Evolutionary conservation across 1,140 invertebrate genomes (phyloP).

Genomic region (Pseudomyrmex concolor): DNA sequence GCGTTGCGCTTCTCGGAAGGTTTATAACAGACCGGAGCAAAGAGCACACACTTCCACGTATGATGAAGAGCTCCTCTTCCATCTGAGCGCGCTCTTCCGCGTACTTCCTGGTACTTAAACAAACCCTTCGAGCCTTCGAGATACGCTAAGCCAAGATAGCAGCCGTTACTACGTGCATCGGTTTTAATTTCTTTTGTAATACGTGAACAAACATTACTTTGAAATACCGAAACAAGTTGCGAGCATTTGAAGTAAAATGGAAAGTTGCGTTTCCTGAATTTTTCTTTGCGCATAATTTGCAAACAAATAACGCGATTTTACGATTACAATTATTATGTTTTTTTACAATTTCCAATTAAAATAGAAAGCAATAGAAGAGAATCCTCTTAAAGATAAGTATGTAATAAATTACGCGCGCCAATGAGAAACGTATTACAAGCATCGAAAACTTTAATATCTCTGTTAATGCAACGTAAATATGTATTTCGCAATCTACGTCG

Average conservation of each 20-base stretch:
- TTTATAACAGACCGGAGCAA: conserved; percentile 70
- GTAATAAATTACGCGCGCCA: background rate
- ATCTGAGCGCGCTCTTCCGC: conserved; percentile 43
- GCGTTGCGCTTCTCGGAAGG: conserved; percentile 59
- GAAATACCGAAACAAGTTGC: no score
- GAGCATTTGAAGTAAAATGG: no score
- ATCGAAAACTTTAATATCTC: conserved; percentile 35
- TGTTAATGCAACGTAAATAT: conserved; percentile 40
- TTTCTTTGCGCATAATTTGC: background rate
- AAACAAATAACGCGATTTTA: background rate
- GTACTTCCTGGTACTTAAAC: conserved; percentile 71
- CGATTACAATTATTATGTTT: background rate
- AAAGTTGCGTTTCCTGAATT: background rate
- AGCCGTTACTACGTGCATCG: conserved; percentile 24
- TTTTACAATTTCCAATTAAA: no score
- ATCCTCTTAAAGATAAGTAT: background rate
- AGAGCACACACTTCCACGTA: conserved; percentile 64
- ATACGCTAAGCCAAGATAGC: conserved; percentile 30
- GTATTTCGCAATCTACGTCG: background rate
- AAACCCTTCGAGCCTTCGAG: conserved; percentile 55
- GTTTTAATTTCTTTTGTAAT: background rate
- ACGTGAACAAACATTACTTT: background rate
- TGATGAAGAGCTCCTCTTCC: conserved; percentile 52
- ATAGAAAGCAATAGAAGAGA: no score
- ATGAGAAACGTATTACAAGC: conserved; percentile 8